A percentile compares a stretch with the other conserved stretches of the same genome.
Conservation (phyloP, 2,797 vertebrate species). For the Zalophus californianus region DNA sequence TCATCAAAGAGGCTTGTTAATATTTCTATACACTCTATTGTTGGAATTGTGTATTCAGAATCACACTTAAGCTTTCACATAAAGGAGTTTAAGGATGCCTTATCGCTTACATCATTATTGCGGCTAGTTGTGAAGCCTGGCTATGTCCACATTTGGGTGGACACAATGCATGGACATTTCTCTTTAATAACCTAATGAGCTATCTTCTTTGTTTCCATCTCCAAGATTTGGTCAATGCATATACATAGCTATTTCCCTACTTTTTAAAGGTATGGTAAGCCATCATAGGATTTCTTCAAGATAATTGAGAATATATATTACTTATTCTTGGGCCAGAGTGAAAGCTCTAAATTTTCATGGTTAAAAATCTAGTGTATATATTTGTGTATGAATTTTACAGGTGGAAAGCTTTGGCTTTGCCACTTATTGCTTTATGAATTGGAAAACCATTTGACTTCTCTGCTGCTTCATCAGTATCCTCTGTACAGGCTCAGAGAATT, state of each 20-base stretch:
- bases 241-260: not conserved
- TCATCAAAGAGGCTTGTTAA: constrained; percentile 58
- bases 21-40: constrained; percentile 53
- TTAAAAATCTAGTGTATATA: not conserved
- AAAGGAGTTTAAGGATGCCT: constrained; percentile 62
- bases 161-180: not conserved
- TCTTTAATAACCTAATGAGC: not conserved
- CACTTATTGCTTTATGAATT: not conserved
- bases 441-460: not conserved
- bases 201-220: not conserved
- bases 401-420: not conserved
- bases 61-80: constrained; percentile 71
- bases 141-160: constrained; percentile 37
- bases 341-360: not conserved
- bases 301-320: not conserved
- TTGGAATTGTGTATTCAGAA: constrained; percentile 68
- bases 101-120: not conserved
- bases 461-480: not conserved
- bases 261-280: not conserved
- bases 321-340: not conserved
- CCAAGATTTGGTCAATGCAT: not conserved
- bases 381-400: not conserved
- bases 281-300: not conserved
- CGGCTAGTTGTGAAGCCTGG: not conserved
- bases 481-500: not conserved